Evolutionary conservation across 2,888 invertebrate genomes (phyloP).

Genomic region (Boloria selene): DNA sequence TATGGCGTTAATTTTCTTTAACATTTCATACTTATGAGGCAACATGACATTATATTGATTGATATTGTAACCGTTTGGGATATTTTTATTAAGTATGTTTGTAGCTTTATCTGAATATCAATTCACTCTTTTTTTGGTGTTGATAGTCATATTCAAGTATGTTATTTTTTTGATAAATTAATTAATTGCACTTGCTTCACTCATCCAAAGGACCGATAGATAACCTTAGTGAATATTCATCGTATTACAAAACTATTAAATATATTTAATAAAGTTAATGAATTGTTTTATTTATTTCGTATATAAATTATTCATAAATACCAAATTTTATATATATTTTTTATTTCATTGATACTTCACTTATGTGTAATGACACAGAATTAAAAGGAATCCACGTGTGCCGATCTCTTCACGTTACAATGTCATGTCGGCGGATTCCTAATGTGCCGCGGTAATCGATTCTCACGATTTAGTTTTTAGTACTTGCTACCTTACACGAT

Average conservation of each 20-base stretch:
- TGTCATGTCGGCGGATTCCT: constrained; percentile 47
- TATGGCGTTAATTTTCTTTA: constrained; percentile 17
- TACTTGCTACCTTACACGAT: constrained; percentile 18
- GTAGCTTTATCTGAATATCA: too few species aligned
- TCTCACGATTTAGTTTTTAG: constrained; percentile 44
- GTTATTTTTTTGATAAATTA: constrained; percentile 7
- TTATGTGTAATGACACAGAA: constrained; percentile 10
- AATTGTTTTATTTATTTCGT: background rate
- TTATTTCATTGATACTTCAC: too few species aligned
- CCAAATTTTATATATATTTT: too few species aligned
- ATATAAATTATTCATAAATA: too few species aligned
- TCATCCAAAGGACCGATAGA: background rate
- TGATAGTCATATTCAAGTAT: background rate
- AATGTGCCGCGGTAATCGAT: constrained; percentile 43
- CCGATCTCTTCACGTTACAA: constrained; percentile 43
- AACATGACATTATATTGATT: background rate
- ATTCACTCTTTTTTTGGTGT: background rate
- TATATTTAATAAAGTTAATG: background rate
- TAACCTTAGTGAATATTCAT: constrained; percentile 7
- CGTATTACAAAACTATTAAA: background rate
- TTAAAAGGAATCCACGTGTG: constrained; percentile 37
- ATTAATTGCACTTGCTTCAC: constrained; percentile 5
- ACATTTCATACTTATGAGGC: background rate
- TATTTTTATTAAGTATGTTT: background rate
- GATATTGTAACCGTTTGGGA: background rate